A percentile compares a stretch with the other conserved stretches of the same genome.
phyloP scores from a whole-genome alignment of 2,797 vertebrate species.

The Crocidura indochinensis region DNA sequence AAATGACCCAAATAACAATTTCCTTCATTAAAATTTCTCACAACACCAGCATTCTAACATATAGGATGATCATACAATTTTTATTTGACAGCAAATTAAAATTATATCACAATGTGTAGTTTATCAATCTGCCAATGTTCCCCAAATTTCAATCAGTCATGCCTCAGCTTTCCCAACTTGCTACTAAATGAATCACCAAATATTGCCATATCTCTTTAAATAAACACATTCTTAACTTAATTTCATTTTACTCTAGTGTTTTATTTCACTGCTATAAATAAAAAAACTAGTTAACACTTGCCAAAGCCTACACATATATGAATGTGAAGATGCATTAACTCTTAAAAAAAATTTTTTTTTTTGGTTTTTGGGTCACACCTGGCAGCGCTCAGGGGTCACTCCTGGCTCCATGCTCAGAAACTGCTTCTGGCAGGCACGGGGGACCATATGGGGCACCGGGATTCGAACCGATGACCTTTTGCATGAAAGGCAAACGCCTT shows the following conservation, averaged over 20 bases:
- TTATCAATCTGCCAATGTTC: not conserved
- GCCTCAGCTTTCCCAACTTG: not conserved
- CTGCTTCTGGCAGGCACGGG: too few relatives aligned
- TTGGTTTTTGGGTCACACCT: too few relatives aligned
- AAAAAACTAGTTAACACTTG: not conserved
- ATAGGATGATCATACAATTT: not conserved
- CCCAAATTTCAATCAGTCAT: not conserved
- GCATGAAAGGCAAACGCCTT: too few relatives aligned
- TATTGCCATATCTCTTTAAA: not conserved
- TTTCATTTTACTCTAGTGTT: not conserved
- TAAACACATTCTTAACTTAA: not conserved
- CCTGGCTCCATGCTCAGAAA: too few relatives aligned
- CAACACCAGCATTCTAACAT: constrained; percentile 9
- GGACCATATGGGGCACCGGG: too few relatives aligned
- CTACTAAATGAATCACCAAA: not conserved
- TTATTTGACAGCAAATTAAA: constrained; percentile 53
- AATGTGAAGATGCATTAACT: constrained; percentile 23
- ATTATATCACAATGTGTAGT: not conserved
- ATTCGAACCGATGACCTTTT: too few relatives aligned
- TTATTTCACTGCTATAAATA: not conserved
- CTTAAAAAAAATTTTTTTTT: constrained; percentile 18
- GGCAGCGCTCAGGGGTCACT: too few relatives aligned
- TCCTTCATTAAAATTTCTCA: constrained; percentile 54
- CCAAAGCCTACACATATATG: constrained; percentile 12
- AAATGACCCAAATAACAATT: constrained; percentile 39